A percentile compares a stretch with the other conserved stretches of the same genome.
These are phyloP conservation scores for Hemistola chrysoprasaria DNA, from an alignment of 2,888 invertebrate species.

Conservation along the genomic window DNA sequence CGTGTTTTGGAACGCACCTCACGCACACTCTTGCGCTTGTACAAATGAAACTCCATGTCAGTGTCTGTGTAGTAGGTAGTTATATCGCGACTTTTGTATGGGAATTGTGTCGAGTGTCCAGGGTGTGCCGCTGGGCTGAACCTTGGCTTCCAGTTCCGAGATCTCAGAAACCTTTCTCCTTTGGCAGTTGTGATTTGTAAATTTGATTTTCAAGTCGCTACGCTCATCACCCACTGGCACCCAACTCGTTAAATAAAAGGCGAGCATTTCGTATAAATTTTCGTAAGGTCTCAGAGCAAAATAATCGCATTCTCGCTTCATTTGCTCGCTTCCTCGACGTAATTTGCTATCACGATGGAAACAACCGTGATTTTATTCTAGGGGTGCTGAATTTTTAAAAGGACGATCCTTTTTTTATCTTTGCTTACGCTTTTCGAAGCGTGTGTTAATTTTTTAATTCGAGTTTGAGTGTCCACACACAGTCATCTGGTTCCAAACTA, in stretches of 20 bases:
- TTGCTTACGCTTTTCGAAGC: constrained; percentile 2
- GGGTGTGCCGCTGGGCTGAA: no score
- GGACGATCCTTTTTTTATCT: constrained; percentile 21
- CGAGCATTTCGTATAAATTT: constrained; percentile 61
- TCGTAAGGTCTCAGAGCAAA: constrained; percentile 55
- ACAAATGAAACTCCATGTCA: no score
- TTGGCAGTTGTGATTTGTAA: no score
- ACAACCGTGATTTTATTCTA: constrained; percentile 52
- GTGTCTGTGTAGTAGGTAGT: no score
- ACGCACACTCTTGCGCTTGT: no score
- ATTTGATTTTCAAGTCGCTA: constrained; percentile 14
- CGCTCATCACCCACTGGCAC: constrained; percentile 26
- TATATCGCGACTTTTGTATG: no score
- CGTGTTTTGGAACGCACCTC: no score
- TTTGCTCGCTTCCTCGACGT: constrained; percentile 61
- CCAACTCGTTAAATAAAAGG: constrained; percentile 54
- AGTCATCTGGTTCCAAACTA: no score
- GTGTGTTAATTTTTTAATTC: constrained; percentile 10
- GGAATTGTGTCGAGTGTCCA: no score
- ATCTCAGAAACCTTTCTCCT: no score
- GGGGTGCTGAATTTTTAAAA: constrained; percentile 33
- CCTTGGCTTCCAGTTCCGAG: no score
- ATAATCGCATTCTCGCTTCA: constrained; percentile 72
- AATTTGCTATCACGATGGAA: constrained; percentile 63
- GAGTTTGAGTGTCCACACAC: not conserved